Evolutionary conservation across 2,113 vertebrate genomes (phyloP).

Genomic region (Bubo bubo): DNA sequence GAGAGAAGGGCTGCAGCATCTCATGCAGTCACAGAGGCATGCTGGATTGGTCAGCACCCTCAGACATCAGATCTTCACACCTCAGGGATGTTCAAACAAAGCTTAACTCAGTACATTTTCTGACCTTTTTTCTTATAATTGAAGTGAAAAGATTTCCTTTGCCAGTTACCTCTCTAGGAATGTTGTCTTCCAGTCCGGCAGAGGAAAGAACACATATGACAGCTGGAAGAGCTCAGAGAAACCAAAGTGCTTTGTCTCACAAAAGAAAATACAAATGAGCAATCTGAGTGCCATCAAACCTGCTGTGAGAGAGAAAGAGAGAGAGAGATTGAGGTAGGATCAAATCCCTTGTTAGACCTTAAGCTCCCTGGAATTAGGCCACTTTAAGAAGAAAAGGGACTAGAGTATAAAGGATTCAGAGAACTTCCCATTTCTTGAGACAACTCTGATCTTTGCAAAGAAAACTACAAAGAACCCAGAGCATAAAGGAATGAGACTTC

Average conservation of each 20-base stretch:
- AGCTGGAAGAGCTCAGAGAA: conserved; percentile 19
- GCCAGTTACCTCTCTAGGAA: not conserved
- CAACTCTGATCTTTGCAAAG: conserved; percentile 52
- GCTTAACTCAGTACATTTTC: not conserved
- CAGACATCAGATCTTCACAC: not conserved
- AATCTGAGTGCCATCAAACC: conserved; percentile 52
- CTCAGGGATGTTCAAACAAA: not conserved
- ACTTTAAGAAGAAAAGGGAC: conserved; percentile 43
- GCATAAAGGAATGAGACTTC: conserved; percentile 30
- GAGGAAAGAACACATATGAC: conserved; percentile 7
- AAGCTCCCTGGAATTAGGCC: conserved; percentile 51
- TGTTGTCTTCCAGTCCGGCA: not conserved
- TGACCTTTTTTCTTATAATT: not conserved
- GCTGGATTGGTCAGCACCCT: not conserved
- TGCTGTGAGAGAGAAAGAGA: conserved; percentile 22
- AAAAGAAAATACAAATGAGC: conserved; percentile 60
- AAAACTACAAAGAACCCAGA: conserved; percentile 37
- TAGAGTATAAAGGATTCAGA: conserved; percentile 55
- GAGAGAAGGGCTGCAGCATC: not conserved
- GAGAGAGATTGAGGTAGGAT: not conserved
- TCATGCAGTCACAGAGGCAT: not conserved
- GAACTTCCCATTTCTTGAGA: conserved; percentile 53
- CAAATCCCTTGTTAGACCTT: conserved; percentile 54
- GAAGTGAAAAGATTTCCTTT: not conserved
- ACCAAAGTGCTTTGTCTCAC: conserved; percentile 22